Percentiles rank a stretch among this genome's conserved stretches.
Evolutionary conservation across 2,888 invertebrate genomes (phyloP).

Genomic region (Apoderus coryli): DNA sequence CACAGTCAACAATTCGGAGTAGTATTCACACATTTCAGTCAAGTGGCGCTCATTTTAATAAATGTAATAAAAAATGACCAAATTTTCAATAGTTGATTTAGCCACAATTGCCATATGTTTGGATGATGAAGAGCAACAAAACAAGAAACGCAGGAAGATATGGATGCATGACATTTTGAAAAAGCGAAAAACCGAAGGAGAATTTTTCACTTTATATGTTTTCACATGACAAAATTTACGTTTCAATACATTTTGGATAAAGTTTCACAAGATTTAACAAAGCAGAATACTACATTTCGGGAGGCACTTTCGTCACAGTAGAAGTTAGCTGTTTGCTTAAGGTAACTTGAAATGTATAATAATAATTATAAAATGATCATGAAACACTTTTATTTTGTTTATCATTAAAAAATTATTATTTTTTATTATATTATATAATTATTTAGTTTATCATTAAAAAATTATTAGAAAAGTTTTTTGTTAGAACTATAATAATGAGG

Average conservation of each 20-base stretch:
- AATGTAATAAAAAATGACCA: neutral
- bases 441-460: slow-evolving; percentile 1
- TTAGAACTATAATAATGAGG: slow-evolving; percentile 1
- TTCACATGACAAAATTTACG: slow-evolving; percentile 3
- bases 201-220: slow-evolving; percentile 3
- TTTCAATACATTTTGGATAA: slow-evolving; percentile 3
- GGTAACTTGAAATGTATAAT: slow-evolving; percentile 1
- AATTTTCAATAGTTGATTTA: slow-evolving; percentile 3
- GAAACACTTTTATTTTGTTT: slow-evolving; percentile 1
- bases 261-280: slow-evolving; percentile 3
- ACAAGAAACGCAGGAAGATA: slow-evolving; percentile 2
- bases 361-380: neutral
- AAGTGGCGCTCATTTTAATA: slow-evolving; percentile 1
- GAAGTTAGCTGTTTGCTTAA: slow-evolving; percentile 3
- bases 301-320: slow-evolving; percentile 1
- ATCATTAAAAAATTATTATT: too few relatives aligned
- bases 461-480: too few relatives aligned
- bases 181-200: slow-evolving; percentile 3
- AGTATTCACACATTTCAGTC: slow-evolving; percentile 2
- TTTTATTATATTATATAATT: too few relatives aligned
- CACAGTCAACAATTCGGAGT: slow-evolving; percentile 2
- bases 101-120: slow-evolving; percentile 3
- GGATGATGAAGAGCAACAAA: slow-evolving; percentile 3
- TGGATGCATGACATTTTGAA: slow-evolving; percentile 1
- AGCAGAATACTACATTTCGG: slow-evolving; percentile 3